phyloP scores from a whole-genome alignment of 2,113 vertebrate species.

The Syrmaticus mikado region DNA sequence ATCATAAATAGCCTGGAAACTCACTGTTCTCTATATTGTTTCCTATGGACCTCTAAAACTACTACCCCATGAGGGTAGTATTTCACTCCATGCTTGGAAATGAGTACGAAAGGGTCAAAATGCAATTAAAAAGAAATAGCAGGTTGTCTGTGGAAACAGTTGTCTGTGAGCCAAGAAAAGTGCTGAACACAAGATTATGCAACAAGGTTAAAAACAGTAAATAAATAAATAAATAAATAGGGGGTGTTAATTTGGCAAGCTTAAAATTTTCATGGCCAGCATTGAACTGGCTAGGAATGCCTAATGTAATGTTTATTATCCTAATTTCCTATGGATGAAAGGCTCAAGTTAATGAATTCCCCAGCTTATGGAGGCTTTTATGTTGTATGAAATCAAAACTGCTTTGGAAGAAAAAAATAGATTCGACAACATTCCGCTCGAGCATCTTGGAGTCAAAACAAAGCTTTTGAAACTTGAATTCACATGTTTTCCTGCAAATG shows the following conservation, averaged over 20 bases:
- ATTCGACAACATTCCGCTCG: not conserved
- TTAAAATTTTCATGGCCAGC: rapidly evolving
- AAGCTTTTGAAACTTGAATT: not conserved
- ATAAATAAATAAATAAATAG: no score
- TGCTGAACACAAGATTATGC: not conserved
- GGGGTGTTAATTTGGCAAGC: not conserved
- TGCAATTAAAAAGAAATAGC: not conserved
- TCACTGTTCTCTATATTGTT: not conserved
- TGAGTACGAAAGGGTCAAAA: not conserved
- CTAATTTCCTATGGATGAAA: not conserved
- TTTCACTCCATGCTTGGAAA: not conserved
- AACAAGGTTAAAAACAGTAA: not conserved
- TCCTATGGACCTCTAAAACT: not conserved
- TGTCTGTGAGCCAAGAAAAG: not conserved
- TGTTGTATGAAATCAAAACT: not conserved
- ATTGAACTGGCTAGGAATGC: not conserved
- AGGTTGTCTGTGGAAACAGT: not conserved
- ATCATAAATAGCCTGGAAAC: not conserved
- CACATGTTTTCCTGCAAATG: not conserved
- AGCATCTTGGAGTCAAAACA: not conserved
- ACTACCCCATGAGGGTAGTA: not conserved
- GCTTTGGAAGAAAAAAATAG: not conserved
- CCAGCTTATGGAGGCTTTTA: not conserved
- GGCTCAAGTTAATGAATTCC: not conserved
- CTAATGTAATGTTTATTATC: not conserved